Evolutionary conservation across 1,140 invertebrate species (phyloP).

Genomic region (Bombus breviceps): DNA sequence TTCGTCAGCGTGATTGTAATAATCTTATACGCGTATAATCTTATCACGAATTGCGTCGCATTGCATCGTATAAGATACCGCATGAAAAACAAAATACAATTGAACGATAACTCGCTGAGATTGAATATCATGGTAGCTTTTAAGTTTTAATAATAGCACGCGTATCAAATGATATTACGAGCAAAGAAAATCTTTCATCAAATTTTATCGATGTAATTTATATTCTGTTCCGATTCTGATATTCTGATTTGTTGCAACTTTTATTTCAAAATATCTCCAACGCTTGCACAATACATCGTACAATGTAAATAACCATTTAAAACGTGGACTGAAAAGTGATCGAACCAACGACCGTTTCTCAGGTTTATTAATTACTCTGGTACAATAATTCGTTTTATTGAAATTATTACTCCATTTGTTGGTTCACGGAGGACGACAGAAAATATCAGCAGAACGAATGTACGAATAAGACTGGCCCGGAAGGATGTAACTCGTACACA

Average conservation of each 20-base stretch:
- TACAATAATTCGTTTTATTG: not conserved
- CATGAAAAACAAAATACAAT: not conserved
- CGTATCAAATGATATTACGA: not conserved
- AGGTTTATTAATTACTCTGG: not conserved
- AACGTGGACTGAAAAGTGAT: not conserved
- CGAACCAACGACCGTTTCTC: not conserved
- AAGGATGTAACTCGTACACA: constrained; percentile 28
- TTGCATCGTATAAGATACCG: not conserved
- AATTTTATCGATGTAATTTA: not conserved
- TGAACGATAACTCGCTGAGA: not conserved
- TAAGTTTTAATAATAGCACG: not conserved
- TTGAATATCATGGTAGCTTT: not conserved
- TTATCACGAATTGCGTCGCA: too few relatives aligned
- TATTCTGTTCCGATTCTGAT: not conserved
- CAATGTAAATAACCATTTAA: not conserved
- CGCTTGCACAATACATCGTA: not conserved
- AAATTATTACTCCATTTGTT: not conserved
- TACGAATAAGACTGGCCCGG: not conserved
- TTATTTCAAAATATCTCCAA: not conserved
- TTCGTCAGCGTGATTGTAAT: too few relatives aligned
- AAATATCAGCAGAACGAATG: not conserved
- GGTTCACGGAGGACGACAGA: not conserved
- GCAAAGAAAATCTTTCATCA: not conserved
- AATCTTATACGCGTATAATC: too few relatives aligned
- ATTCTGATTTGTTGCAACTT: not conserved